Base-by-base conservation (phyloP, 1,140 invertebrate genomes). In the Anoplophora glabripennis region DNA sequence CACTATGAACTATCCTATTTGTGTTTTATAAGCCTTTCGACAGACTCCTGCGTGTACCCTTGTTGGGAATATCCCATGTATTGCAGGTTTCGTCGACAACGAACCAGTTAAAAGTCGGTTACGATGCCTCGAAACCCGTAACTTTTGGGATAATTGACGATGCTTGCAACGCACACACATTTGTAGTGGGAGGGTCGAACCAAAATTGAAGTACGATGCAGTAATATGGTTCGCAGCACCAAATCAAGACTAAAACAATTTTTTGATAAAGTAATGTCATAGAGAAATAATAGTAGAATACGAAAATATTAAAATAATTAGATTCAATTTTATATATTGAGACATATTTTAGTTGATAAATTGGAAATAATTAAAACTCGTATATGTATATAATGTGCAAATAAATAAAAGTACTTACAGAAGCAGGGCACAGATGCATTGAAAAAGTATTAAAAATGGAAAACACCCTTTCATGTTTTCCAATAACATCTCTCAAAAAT, bases 1-100 rank as follows among this genome's bases (percentile, higher is more conserved):
- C n/a, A n/a, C n/a, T n/a, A n/a, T n/a, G n/a, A n/a, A n/a, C n/a
- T n/a, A n/a, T n/a, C n/a, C n/a, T n/a, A n/a, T n/a, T n/a, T n/a
- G n/a, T n/a, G n/a, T n/a, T n/a, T n/a, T n/a, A n/a, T n/a, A n/a
- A n/a, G 21, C 5, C 21, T 28, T 28, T 28, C 21, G 21, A 3
- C 5, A 5, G 5, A 28, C 21, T n/a, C n/a, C n/a, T 28, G 5
- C 2, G 38, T n/a, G 38, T n/a, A 40, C 14, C 11, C 21, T 17
- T 37, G 54, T 57, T 12, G 66, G 57, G 37, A 49, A 48, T 63
- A 57, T 70, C 70, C 67, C 80, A 88, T 82, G 87, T 85, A 85
- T 85, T 89, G 88, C 88, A 89, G 87, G 87, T 90, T 90, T 90
- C 88, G 88, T 89, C 87, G 88, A 90, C 88, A 90, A 90, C 88